phyloP scores from a whole-genome alignment of 2,797 vertebrate species.

The Coregonus sp. region DNA sequence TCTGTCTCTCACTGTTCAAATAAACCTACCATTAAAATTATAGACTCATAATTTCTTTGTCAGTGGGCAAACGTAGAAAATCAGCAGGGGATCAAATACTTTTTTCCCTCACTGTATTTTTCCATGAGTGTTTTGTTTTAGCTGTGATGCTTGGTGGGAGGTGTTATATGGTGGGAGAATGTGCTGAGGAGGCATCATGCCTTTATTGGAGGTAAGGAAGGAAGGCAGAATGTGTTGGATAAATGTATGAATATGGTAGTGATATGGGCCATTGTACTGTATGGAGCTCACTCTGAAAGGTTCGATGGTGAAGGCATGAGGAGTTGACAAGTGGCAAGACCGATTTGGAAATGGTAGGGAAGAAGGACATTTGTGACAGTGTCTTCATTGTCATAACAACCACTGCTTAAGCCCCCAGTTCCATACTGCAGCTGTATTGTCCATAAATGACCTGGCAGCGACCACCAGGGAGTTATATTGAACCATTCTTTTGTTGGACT shows the following conservation, averaged over 20 bases:
- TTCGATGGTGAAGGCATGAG: slow-evolving; percentile 4
- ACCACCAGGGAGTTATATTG: no score
- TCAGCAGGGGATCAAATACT: no score
- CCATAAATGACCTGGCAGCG: no score
- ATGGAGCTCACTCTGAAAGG: slow-evolving; percentile 5
- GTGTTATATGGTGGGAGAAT: slow-evolving; percentile 61
- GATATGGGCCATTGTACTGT: not conserved
- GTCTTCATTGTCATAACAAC: slow-evolving; percentile 47
- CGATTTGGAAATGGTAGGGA: no score
- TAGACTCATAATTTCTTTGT: no score
- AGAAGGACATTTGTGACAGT: no score
- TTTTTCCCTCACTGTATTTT: slow-evolving; percentile 19
- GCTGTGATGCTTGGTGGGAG: slow-evolving; percentile 52
- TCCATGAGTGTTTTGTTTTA: slow-evolving; percentile 64
- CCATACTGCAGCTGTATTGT: no score
- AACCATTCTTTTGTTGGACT: no score
- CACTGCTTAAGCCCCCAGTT: not conserved
- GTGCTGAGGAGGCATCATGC: slow-evolving; percentile 53
- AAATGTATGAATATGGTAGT: not conserved
- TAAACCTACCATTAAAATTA: no score
- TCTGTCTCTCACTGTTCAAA: no score
- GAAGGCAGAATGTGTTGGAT: not conserved
- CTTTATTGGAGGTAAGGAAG: slow-evolving; percentile 24
- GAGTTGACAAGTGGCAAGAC: no score
- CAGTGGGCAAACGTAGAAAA: no score